phyloP scores from a whole-genome alignment of 2,113 vertebrate genomes.

The Tachuris rubrigastra region DNA sequence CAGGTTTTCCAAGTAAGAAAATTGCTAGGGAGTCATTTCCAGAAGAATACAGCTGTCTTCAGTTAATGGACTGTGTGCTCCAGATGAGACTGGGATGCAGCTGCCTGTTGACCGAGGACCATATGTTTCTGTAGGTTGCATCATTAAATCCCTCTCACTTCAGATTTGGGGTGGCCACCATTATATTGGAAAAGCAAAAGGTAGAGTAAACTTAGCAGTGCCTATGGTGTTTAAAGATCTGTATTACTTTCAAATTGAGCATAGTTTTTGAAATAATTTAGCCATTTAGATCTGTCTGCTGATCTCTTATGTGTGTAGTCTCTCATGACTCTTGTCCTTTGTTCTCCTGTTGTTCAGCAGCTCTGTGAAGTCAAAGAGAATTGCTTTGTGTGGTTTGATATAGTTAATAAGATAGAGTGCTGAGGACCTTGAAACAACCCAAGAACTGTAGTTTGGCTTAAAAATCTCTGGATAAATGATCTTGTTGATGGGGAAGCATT shows the following conservation, averaged over 20 bases:
- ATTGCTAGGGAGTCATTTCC: not conserved
- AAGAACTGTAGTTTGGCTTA: slow-evolving; percentile 1
- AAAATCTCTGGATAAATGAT: slow-evolving; percentile 21
- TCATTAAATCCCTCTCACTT: not conserved
- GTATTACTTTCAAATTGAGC: not conserved
- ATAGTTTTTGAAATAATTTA: not conserved
- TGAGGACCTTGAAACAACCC: not conserved
- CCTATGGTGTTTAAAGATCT: not conserved
- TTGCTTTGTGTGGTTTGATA: not conserved
- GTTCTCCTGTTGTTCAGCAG: not conserved
- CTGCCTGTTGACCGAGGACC: not conserved
- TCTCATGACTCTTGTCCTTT: not conserved
- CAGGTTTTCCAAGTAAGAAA: not conserved
- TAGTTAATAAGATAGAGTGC: not conserved
- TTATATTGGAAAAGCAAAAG: not conserved
- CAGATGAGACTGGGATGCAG: not conserved
- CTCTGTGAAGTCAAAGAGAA: not conserved
- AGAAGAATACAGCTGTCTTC: not conserved
- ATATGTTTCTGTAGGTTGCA: not conserved
- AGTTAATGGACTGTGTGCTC: not conserved
- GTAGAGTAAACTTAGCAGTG: not conserved
- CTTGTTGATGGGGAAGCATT: not conserved
- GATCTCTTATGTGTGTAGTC: not conserved
- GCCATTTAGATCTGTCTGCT: not conserved
- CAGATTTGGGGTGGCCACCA: not conserved